A percentile compares a stretch with the other conserved stretches of the same genome.
phyloP scores from a whole-genome alignment of 2,888 invertebrate genomes.

The Cataglyphis rosenhaueri region DNA sequence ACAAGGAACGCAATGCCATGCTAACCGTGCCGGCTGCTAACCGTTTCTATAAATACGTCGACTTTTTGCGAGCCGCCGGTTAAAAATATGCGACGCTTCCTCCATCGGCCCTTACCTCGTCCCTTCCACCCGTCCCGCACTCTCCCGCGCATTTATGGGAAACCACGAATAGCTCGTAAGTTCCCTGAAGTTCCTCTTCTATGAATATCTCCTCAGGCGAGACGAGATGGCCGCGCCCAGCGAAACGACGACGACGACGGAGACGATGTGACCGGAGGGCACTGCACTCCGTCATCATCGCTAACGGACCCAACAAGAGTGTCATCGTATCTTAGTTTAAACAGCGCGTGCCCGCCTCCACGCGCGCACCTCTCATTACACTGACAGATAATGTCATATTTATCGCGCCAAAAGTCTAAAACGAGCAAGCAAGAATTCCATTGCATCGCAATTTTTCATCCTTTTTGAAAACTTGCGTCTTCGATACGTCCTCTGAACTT shows the following conservation, averaged over 20 bases:
- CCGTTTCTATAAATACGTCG: slow-evolving; percentile 62
- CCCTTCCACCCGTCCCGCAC: slow-evolving; percentile 57
- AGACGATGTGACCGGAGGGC: slow-evolving; percentile 69
- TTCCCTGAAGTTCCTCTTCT: slow-evolving; percentile 81
- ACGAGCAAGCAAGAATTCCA: slow-evolving; percentile 26
- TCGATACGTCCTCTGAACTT: slow-evolving; percentile 25
- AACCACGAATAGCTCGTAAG: slow-evolving; percentile 83
- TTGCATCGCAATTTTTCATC: slow-evolving; percentile 17
- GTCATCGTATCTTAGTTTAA: slow-evolving; percentile 11
- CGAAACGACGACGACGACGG: slow-evolving; percentile 58
- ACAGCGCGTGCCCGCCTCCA: neutral
- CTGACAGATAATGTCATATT: slow-evolving; percentile 30
- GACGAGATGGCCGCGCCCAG: slow-evolving; percentile 62
- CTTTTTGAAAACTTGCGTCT: neutral
- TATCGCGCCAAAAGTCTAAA: slow-evolving; percentile 27
- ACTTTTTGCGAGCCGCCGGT: slow-evolving; percentile 67
- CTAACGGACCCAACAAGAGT: slow-evolving; percentile 11
- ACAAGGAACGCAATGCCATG: neutral
- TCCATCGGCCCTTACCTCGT: slow-evolving; percentile 60
- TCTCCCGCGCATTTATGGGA: slow-evolving; percentile 76
- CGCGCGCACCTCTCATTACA: slow-evolving; percentile 36
- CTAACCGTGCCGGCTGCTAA: slow-evolving; percentile 31
- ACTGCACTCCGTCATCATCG: slow-evolving; percentile 74
- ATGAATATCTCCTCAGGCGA: slow-evolving; percentile 82
- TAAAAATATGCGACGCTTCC: slow-evolving; percentile 76